Conservation (phyloP, 2,113 vertebrate genomes). For the Thinocorus orbignyianus region DNA sequence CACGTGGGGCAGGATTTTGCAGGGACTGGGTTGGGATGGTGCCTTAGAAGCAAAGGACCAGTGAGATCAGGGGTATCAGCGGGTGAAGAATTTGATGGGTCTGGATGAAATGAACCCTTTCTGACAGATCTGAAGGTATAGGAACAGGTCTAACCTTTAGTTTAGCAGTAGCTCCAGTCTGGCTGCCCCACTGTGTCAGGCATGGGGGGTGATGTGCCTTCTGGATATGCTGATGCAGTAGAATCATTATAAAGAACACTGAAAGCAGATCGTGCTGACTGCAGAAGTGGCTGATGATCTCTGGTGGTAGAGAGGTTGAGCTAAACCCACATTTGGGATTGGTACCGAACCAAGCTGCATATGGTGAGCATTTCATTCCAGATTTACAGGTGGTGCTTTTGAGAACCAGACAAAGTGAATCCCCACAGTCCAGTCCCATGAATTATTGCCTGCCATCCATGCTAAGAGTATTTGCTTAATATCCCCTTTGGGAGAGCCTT, state of each 20-base stretch:
- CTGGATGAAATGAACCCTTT: background rate
- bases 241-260: background rate
- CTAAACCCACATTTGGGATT: background rate
- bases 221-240: background rate
- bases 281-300: background rate
- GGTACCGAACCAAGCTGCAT: fast-evolving
- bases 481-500: background rate
- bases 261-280: background rate
- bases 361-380: background rate
- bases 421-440: background rate
- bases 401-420: background rate
- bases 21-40: background rate
- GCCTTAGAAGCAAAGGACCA: background rate
- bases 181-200: background rate
- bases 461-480: background rate
- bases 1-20: fast-evolving
- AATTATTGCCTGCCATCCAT: background rate
- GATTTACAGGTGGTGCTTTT: background rate
- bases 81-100: background rate
- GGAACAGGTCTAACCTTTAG: background rate
- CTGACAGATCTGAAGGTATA: background rate
- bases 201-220: fast-evolving
- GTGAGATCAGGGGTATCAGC: background rate
- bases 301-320: background rate
- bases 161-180: background rate